A percentile compares a stretch with the other conserved stretches of the same genome.
phyloP scores from a whole-genome alignment of 2,888 invertebrate species.

The Acanthoscelides obtectus region DNA sequence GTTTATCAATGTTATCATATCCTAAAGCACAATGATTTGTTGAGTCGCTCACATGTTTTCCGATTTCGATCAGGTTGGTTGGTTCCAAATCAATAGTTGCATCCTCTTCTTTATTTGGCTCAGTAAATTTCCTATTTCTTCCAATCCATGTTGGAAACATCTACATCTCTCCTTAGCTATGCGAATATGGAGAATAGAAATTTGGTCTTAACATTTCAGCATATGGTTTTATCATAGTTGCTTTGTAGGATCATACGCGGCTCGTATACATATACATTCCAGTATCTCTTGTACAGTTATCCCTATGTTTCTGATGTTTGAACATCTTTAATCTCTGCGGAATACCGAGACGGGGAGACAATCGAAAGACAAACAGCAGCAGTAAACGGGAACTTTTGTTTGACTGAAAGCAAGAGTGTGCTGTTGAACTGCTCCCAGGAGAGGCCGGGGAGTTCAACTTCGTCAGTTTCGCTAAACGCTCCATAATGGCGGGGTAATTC shows the following conservation, averaged over 20 bases:
- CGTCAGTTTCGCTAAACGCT: neutral
- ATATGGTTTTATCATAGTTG: no score
- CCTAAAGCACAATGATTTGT: no score
- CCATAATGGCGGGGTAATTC: neutral
- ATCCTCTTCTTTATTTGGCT: no score
- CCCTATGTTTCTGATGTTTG: neutral
- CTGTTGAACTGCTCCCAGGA: neutral
- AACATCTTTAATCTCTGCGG: neutral
- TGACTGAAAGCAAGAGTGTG: neutral
- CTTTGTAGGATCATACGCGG: neutral
- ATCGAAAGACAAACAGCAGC: neutral
- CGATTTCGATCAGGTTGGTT: no score
- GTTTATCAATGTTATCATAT: no score
- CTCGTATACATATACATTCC: neutral
- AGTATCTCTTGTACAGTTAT: neutral
- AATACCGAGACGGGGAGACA: neutral
- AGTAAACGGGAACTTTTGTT: neutral
- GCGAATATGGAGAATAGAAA: no score
- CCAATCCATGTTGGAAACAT: no score
- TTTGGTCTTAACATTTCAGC: no score
- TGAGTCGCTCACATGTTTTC: no score
- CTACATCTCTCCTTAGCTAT: no score
- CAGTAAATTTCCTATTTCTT: no score
- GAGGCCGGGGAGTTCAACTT: neutral
- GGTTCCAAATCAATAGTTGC: no score